Evolutionary conservation across 2,113 vertebrate genomes (phyloP).

Genomic region (Oreochromis aureus): DNA sequence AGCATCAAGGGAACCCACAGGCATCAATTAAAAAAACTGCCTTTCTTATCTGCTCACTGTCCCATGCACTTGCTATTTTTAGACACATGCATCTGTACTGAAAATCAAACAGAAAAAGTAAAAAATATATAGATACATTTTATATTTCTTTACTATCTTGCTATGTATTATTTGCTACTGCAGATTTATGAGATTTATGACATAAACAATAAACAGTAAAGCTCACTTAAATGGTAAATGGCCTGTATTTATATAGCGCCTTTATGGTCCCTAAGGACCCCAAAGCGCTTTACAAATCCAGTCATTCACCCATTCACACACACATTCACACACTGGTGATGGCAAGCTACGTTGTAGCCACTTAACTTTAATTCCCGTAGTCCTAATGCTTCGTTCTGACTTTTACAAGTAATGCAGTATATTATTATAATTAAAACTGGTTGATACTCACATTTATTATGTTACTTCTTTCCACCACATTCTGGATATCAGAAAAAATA

Average conservation of each 20-base stretch:
- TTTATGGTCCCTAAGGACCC: no score
- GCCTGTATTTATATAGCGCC: no score
- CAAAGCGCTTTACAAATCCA: no score
- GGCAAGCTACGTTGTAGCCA: no score
- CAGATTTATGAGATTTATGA: not conserved
- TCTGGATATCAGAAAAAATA: conserved; percentile 44
- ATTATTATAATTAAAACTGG: not conserved
- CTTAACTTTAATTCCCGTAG: not conserved
- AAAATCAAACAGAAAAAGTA: not conserved
- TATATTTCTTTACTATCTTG: not conserved
- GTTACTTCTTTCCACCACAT: conserved; percentile 39
- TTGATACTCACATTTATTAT: conserved; percentile 59
- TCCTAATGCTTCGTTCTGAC: not conserved
- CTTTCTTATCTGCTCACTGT: conserved; percentile 25
- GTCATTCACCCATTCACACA: no score
- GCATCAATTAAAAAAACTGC: conserved; percentile 7
- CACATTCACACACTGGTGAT: no score
- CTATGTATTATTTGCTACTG: not conserved
- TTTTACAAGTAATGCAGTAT: not conserved
- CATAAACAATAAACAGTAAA: not conserved
- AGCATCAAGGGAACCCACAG: conserved; percentile 23
- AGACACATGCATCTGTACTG: not conserved
- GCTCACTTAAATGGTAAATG: no score
- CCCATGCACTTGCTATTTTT: not conserved
- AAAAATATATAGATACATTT: not conserved